Base-by-base conservation (phyloP, 2,113 vertebrate genomes). In the Ellobius talpinus region DNA sequence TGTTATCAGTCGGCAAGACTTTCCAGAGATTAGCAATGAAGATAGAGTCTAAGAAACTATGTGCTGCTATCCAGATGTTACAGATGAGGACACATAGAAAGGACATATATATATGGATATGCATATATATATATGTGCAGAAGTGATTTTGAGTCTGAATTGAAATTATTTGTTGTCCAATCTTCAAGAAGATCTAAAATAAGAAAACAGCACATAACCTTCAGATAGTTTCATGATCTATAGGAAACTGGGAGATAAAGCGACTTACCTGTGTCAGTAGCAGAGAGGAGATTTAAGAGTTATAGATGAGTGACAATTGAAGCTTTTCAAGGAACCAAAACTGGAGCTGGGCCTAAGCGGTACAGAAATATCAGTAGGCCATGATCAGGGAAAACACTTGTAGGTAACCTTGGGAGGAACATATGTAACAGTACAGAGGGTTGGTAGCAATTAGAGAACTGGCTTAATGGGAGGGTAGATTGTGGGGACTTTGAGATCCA, bases 101-200 rank as follows among this genome's bases (percentile, higher is more conserved):
- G 13, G 1, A 58, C 5, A 58, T 19, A 16, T 16, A 50, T 50
- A 11, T 17, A 47, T 47, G 50, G 50, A 50, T 50, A 50, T 50
- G 50, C 50, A 47, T 47, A 47, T 47, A 52, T 52, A 96, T 23
- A 29, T 9, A n/a, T 70, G 92, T 91, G 36, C 3, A 78, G 26
- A 93, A 55, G 47, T 74, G 72, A 70, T 55, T 65, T 33, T 74
- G 63, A 74, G 63, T 61, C 45, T 74, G 36, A 95, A 85, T 96
- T 79, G 93, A 91, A 84, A 55, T 87, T 50, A 14, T 66, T 17
- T 52, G 87, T 94, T 89, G 36, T 74, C 7, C 72, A 39, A 70
- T 10, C 78, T 89, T 61, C 12, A 21, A 31, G 92, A 87, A 78
- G 24, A 88, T 77, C 70, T 5, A 87, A 89, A 89, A 78, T 50